Conservation (phyloP, 2,113 vertebrate genomes). For the Syngnathus floridae region DNA sequence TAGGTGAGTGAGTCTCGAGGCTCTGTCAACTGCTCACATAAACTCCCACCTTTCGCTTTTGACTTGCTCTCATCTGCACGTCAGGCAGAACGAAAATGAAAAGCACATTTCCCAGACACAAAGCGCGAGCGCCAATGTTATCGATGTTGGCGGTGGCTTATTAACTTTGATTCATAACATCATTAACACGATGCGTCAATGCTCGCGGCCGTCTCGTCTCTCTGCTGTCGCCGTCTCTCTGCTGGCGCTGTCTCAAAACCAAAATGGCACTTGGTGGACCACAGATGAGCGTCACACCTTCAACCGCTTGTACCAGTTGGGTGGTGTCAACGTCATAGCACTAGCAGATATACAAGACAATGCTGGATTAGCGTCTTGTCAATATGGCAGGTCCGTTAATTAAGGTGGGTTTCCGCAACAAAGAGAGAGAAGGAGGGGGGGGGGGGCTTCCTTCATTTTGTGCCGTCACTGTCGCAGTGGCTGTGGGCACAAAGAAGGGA, state of each 20-base stretch:
- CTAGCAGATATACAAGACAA: neutral
- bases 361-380: neutral
- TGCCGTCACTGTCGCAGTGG: neutral
- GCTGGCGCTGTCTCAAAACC: neutral
- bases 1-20: constrained; percentile 30
- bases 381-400: neutral
- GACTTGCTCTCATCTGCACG: neutral
- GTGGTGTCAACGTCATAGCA: neutral
- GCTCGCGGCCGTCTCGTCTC: neutral
- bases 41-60: constrained; percentile 27
- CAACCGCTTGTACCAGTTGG: neutral
- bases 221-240: neutral
- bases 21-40: constrained; percentile 3
- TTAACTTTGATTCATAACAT: neutral
- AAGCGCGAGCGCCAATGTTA: neutral
- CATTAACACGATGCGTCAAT: neutral
- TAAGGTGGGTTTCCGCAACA: neutral
- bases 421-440: neutral
- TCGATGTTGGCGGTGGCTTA: neutral
- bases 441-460: neutral
- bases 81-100: neutral
- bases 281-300: neutral
- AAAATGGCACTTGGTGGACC: neutral
- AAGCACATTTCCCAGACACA: neutral
- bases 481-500: neutral